Evolutionary conservation across 2,113 vertebrate genomes (phyloP).

Genomic region (Ophthalmotilapia sp.): DNA sequence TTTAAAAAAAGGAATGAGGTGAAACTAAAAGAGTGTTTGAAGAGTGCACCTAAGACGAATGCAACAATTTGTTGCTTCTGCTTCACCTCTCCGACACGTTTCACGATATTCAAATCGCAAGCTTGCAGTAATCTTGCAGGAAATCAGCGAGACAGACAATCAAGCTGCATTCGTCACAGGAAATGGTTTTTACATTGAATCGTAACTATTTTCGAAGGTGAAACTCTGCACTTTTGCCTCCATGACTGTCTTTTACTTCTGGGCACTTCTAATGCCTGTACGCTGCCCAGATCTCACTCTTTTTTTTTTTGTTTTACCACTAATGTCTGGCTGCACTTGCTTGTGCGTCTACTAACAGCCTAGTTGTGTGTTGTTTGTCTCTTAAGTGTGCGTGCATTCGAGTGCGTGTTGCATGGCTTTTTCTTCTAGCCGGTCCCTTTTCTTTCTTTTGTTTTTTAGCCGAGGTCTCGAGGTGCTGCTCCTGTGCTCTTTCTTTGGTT

Average conservation of each 20-base stretch:
- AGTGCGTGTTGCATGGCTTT: conserved; percentile 31
- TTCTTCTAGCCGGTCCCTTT: background rate
- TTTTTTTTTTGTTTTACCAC: background rate
- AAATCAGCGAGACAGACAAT: background rate
- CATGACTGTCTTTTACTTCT: conserved; percentile 1
- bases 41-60: background rate
- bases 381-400: background rate
- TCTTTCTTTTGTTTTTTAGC: background rate
- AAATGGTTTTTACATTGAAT: background rate
- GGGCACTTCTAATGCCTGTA: conserved; percentile 1
- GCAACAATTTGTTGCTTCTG: background rate
- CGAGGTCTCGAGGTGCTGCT: background rate
- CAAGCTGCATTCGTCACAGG: background rate
- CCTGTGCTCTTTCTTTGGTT: conserved; percentile 1
- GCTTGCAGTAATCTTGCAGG: background rate
- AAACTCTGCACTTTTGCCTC: conserved; percentile 17
- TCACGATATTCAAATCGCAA: background rate
- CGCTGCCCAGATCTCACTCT: background rate
- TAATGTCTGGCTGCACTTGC: conserved; percentile 9
- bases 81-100: background rate
- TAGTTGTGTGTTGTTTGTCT: background rate
- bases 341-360: background rate
- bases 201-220: background rate
- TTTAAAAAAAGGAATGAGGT: background rate
- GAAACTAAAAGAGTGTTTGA: background rate